Base-by-base conservation (phyloP, 92 coral and sea anemone genomes). In the Paragorgia papillata region DNA sequence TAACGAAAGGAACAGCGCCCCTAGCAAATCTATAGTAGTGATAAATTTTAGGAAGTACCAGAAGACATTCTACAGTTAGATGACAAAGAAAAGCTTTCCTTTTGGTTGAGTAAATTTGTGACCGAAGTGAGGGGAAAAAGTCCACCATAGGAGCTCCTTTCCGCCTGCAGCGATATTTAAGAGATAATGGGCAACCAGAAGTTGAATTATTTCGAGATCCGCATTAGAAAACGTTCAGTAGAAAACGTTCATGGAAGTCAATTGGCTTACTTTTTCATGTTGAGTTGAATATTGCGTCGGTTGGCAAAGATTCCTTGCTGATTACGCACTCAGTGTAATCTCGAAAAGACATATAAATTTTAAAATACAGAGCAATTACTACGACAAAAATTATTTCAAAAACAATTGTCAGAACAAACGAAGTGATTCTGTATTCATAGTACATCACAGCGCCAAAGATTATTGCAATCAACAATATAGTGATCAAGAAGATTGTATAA, bases 31-130 rank as follows among this genome's bases (percentile, higher is more conserved):
- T n/a, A n/a, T n/a, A n/a, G n/a, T n/a, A n/a, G n/a, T n/a, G n/a
- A n/a, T n/a, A n/a, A n/a, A n/a, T n/a, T n/a, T n/a, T n/a, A n/a
- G n/a, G n/a, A n/a, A n/a, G n/a, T n/a, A n/a, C n/a, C n/a, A n/a
- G n/a, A n/a, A n/a, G n/a, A n/a, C n/a, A n/a, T n/a, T n/a, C n/a
- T n/a, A n/a, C n/a, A n/a, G n/a, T n/a, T n/a, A n/a, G n/a, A n/a
- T n/a, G n/a, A n/a, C n/a, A n/a, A 67, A 34, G 84, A 80, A 73
- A 68, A 80, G 59, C 66, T 80, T 53, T 41, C 55, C 44, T 69
- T 67, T 37, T 79, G 83, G 66, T 76, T 79, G 39, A 22, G 78
- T 40, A 79, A 79, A 22, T 48, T 77, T 27, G 76, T 77, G 15
- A 34, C 65, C 25, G 82, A 77, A 62, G 53, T 77, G 69, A 65